phyloP scores from a whole-genome alignment of 2,888 invertebrate genomes.

The Lasioglossum calceatum region DNA sequence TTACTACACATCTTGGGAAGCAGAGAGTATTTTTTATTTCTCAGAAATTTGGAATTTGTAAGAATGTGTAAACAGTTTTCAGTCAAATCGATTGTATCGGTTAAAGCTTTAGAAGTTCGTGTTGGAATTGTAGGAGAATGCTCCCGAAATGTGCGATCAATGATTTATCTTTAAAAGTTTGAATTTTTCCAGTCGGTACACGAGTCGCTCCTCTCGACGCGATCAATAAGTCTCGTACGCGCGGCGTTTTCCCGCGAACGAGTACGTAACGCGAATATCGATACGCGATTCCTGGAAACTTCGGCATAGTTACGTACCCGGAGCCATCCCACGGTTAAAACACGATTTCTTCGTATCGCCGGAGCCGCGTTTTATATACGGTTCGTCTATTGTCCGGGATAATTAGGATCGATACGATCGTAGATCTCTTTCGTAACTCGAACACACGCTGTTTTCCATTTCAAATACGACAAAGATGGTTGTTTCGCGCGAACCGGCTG shows the following conservation, averaged over 20 bases:
- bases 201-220: not conserved
- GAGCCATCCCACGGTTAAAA: conserved; percentile 23
- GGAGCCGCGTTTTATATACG: conserved; percentile 19
- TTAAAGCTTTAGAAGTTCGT: not conserved
- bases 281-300: conserved; percentile 36
- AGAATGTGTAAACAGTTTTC: not conserved
- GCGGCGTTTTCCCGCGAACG: not conserved
- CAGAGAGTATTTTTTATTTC: not conserved
- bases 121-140: not conserved
- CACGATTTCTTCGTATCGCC: conserved; percentile 21
- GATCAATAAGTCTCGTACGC: not conserved
- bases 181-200: not conserved
- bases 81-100: not conserved
- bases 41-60: not conserved
- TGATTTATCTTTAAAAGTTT: not conserved
- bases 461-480: conserved; percentile 13
- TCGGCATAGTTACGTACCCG: conserved; percentile 6
- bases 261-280: conserved; percentile 19
- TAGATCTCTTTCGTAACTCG: conserved; percentile 22
- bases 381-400: conserved; percentile 21
- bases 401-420: conserved; percentile 32
- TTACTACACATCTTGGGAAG: not conserved
- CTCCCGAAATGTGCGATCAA: not conserved
- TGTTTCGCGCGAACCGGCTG: not conserved
- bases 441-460: conserved; percentile 10